Evolutionary conservation across 2,113 vertebrate genomes (phyloP).

Genomic region (Cepphus grylle): DNA sequence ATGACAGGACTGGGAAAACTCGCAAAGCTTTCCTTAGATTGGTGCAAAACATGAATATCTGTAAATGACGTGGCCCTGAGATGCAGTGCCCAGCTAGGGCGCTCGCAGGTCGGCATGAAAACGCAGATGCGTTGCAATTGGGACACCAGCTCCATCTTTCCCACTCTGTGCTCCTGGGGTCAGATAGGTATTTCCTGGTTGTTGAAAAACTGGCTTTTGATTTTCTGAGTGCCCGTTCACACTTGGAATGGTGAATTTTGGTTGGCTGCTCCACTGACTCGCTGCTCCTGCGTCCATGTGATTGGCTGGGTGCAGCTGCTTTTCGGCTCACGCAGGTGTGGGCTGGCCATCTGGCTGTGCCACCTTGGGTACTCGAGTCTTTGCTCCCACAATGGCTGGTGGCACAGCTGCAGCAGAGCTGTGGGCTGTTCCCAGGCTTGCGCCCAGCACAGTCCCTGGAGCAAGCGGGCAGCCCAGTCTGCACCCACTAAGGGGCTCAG

Average conservation of each 20-base stretch:
- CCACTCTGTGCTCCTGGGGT: background rate
- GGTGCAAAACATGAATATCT: background rate
- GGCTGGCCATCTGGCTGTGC: background rate
- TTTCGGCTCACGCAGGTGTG: background rate
- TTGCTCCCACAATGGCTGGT: background rate
- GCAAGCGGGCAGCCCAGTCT: background rate
- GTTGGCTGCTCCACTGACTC: background rate
- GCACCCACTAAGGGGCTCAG: background rate
- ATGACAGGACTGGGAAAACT: background rate
- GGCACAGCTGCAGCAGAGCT: background rate
- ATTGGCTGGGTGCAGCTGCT: background rate
- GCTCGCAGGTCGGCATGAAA: background rate
- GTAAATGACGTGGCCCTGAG: background rate
- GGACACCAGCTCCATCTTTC: background rate
- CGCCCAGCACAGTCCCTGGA: accelerated
- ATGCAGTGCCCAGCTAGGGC: background rate
- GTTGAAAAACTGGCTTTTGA: background rate
- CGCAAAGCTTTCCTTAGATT: accelerated
- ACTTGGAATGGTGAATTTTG: background rate
- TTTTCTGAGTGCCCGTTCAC: background rate
- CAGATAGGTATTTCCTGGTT: background rate
- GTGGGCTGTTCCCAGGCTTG: background rate
- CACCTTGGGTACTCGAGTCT: background rate
- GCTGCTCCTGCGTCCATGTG: accelerated
- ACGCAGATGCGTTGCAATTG: accelerated